Evolutionary conservation across 1,140 invertebrate genomes (phyloP), one percentile per base, ranked within the genome.

Genomic region (Diabrotica undecimpunctata): DNA sequence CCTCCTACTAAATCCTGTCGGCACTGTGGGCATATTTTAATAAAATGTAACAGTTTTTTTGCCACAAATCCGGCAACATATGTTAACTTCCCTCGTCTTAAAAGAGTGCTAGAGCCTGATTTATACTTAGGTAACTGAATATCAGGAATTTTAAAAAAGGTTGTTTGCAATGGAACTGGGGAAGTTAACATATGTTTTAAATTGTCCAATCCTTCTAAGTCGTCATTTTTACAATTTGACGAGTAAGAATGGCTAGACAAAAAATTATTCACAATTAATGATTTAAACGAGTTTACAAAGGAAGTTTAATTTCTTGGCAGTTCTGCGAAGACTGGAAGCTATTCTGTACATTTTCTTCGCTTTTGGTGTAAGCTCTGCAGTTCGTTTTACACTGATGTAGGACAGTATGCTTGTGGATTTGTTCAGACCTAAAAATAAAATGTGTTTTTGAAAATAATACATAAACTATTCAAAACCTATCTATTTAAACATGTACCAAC

Each of bases 391-490:
- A 14, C 39, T n/a, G n/a, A n/a, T n/a, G n/a, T n/a, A n/a, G n/a
- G n/a, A n/a, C n/a, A n/a, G n/a, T n/a, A n/a, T n/a, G n/a, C n/a
- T n/a, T n/a, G n/a, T n/a, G n/a, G n/a, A n/a, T n/a, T n/a, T n/a
- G n/a, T n/a, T n/a, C n/a, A n/a, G n/a, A n/a, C n/a, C n/a, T n/a
- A n/a, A n/a, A n/a, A n/a, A n/a, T n/a, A n/a, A n/a, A n/a, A n/a
- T n/a, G n/a, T n/a, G n/a, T n/a, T n/a, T n/a, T n/a, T n/a, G n/a
- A n/a, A n/a, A n/a, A n/a, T n/a, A n/a, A n/a, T n/a, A n/a, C n/a
- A n/a, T 63, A 63, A 35, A 38, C 74, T 7, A 60, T 68, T 11
- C 73, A 71, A 50, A 67, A 69, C 50, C 62, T 69, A 57, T n/a
- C n/a, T n/a, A n/a, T n/a, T n/a, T n/a, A n/a, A n/a, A n/a, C n/a